phyloP scores from a whole-genome alignment of 2,113 vertebrate species.

The Corvus moneduloides region DNA sequence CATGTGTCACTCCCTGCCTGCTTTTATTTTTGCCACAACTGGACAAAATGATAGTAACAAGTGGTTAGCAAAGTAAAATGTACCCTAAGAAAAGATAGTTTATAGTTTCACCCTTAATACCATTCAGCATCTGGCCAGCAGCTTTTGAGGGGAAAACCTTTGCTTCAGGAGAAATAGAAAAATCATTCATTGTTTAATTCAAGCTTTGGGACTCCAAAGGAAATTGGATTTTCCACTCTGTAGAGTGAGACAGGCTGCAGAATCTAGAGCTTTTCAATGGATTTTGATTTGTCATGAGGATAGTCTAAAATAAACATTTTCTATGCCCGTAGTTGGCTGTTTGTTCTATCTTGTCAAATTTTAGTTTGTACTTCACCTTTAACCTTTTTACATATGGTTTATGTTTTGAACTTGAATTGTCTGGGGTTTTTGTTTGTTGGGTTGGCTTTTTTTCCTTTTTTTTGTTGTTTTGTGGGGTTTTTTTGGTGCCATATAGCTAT shows the following conservation, averaged over 20 bases:
- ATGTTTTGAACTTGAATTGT: background rate
- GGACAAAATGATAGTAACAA: background rate
- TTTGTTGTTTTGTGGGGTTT: background rate
- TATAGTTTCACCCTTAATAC: background rate
- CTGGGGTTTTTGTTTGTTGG: background rate
- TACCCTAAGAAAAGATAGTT: background rate
- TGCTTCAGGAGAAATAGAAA: background rate
- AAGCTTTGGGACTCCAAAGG: background rate
- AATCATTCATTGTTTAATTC: background rate
- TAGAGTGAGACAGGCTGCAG: background rate
- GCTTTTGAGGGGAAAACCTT: background rate
- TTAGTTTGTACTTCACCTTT: background rate
- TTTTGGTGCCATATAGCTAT: background rate
- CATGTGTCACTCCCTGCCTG: background rate
- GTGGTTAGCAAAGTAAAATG: background rate
- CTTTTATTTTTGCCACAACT: background rate
- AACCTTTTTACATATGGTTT: background rate
- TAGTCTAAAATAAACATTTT: background rate
- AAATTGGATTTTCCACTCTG: background rate
- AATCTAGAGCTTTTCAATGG: background rate
- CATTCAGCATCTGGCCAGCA: background rate
- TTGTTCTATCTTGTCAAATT: background rate
- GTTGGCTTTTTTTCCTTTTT: background rate
- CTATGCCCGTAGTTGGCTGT: background rate
- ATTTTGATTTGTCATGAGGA: background rate